phyloP scores from a whole-genome alignment of 2,888 invertebrate genomes.

The Acanthococcus lagerstroemiae region DNA sequence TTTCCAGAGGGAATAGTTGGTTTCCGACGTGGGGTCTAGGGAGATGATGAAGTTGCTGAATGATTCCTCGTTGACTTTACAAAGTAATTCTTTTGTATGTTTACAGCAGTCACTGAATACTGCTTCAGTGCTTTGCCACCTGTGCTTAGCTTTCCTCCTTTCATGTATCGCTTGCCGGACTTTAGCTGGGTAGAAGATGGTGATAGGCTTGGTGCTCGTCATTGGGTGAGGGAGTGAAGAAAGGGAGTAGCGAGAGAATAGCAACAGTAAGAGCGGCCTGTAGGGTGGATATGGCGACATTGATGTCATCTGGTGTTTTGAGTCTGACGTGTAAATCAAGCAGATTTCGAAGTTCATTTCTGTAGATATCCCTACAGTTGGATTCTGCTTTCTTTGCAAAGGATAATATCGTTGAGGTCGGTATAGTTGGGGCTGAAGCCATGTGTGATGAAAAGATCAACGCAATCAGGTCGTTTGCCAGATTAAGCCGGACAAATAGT shows the following conservation, averaged over 20 bases:
- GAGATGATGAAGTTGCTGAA: neutral
- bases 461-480: neutral
- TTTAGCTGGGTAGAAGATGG: too few relatives aligned
- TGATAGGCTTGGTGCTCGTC: too few relatives aligned
- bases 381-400: neutral
- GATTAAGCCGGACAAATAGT: too few relatives aligned
- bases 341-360: neutral
- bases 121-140: neutral
- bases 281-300: neutral
- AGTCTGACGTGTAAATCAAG: neutral
- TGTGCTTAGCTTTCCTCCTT: neutral
- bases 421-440: neutral
- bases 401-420: neutral
- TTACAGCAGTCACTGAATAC: neutral
- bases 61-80: neutral
- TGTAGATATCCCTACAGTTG: neutral
- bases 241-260: too few relatives aligned
- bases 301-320: neutral
- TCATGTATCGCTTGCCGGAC: neutral
- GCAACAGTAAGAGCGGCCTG: neutral
- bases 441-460: neutral
- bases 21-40: neutral
- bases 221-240: too few relatives aligned
- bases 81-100: neutral
- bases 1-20: neutral